These are phyloP conservation scores for Ginglymostoma cirratum DNA, from an alignment of 2,113 vertebrate genomes.

Conservation along the genomic window DNA sequence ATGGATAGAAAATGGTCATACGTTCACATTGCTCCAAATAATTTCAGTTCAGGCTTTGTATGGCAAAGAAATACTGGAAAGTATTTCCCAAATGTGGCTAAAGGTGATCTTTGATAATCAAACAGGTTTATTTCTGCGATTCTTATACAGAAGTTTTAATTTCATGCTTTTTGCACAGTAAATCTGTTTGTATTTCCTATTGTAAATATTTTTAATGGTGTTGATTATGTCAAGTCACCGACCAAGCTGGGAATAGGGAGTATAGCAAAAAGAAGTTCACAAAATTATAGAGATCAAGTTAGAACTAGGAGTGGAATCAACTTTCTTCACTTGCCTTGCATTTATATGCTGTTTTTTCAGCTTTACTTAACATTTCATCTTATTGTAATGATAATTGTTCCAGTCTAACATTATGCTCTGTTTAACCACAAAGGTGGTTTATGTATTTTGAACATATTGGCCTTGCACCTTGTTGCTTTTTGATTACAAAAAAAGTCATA, in stretches of 20 bases:
- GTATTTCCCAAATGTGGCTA: not conserved
- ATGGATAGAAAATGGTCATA: not conserved
- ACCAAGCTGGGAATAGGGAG: not conserved
- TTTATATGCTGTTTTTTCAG: not conserved
- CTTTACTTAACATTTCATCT: not conserved
- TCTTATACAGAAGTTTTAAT: not conserved
- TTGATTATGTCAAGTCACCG: not conserved
- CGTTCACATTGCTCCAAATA: not conserved
- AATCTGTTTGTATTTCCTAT: not conserved
- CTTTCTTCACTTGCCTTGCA: not conserved
- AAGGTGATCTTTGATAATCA: not conserved
- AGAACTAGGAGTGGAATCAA: not conserved
- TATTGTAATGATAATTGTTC: not conserved
- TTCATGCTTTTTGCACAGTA: not conserved
- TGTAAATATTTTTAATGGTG: not conserved
- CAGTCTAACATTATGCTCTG: not conserved
- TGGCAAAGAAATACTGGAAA: not conserved
- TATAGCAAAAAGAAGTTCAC: not conserved
- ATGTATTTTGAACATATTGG: not conserved
- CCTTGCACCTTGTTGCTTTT: not conserved
- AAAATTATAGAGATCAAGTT: not conserved
- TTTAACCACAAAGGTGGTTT: not conserved
- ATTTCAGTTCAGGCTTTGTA: not conserved
- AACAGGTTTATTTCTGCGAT: not conserved
- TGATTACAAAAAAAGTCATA: not conserved